phyloP scores from a whole-genome alignment of 2,113 vertebrate genomes.

The Cepphus grylle region DNA sequence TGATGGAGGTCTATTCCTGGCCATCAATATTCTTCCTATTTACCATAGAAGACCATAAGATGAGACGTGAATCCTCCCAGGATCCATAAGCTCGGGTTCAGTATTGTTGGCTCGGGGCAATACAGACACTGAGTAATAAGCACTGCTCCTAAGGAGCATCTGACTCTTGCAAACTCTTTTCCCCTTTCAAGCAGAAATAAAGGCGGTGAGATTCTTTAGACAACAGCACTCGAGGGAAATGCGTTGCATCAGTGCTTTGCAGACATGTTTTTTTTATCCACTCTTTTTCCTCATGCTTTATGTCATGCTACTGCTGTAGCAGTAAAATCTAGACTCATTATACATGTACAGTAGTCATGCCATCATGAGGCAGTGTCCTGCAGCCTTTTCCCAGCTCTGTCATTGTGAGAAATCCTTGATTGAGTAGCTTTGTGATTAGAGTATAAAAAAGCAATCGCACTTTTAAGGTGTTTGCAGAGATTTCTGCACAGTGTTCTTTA shows the following conservation, averaged over 20 bases:
- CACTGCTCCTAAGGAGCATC: background rate
- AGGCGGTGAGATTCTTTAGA: background rate
- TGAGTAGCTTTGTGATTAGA: background rate
- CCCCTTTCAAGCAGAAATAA: background rate
- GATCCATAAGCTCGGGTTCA: background rate
- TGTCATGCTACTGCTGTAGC: fast-evolving
- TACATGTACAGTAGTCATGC: background rate
- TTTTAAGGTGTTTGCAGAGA: background rate
- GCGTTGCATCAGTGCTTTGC: background rate
- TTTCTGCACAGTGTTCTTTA: background rate
- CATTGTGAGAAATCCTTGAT: background rate
- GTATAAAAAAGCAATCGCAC: background rate
- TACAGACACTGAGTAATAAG: background rate
- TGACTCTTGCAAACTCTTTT: background rate
- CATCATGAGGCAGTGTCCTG: background rate
- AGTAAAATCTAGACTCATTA: background rate
- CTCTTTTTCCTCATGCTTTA: background rate
- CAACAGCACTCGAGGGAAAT: background rate
- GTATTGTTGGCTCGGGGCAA: background rate
- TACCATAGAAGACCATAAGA: background rate
- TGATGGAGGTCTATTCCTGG: background rate
- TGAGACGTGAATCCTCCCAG: background rate
- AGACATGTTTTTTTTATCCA: fast-evolving
- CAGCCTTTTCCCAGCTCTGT: background rate
- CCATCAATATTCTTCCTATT: background rate